Evolutionary conservation across 2,888 invertebrate genomes (phyloP).

Genomic region (Tipula confusa): DNA sequence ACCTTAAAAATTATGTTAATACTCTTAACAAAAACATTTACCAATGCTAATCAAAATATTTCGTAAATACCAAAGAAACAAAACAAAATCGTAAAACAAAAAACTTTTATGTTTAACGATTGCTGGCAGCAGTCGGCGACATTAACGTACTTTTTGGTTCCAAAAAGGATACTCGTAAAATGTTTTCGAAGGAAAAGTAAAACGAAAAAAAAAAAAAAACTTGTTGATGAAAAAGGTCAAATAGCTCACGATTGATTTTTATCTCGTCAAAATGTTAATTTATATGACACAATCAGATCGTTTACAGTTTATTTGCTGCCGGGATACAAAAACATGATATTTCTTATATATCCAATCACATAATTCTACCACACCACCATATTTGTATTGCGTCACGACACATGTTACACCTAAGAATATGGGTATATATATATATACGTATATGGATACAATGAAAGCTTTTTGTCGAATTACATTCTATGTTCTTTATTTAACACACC

Average conservation of each 20-base stretch:
- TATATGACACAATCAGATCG: not conserved
- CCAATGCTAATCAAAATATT: not conserved
- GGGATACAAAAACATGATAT: not conserved
- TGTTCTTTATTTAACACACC: not conserved
- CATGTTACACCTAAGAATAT: not conserved
- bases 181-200: too few relatives aligned
- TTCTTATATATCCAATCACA: not conserved
- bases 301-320: not conserved
- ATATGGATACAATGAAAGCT: too few relatives aligned
- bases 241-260: not conserved
- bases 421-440: too few relatives aligned
- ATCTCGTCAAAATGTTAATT: not conserved
- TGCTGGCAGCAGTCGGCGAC: not conserved
- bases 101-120: not conserved
- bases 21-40: constrained; percentile 12
- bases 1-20: not conserved
- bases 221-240: not conserved
- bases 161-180: not conserved
- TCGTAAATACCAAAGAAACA: not conserved
- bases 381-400: not conserved
- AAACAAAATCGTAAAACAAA: not conserved
- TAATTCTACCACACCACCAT: not conserved
- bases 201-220: too few relatives aligned
- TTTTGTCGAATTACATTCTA: not conserved
- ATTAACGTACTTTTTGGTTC: not conserved